phyloP scores from a whole-genome alignment of 2,797 vertebrate genomes.

The Sciurus carolinensis region DNA sequence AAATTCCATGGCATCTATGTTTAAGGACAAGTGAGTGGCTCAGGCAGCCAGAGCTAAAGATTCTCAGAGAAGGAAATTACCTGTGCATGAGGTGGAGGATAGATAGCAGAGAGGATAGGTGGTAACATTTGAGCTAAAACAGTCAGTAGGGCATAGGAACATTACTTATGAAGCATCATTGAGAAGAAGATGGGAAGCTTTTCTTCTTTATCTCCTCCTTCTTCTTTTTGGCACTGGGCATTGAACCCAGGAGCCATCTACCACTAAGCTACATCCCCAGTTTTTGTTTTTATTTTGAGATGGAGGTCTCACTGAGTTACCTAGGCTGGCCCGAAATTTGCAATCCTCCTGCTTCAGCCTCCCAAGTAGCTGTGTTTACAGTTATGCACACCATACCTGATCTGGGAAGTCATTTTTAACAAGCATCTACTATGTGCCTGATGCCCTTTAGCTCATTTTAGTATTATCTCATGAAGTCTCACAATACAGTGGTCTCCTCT shows the following conservation, averaged over 20 bases:
- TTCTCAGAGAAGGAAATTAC: background rate
- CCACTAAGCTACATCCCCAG: too few species aligned
- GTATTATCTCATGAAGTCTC: background rate
- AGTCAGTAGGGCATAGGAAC: background rate
- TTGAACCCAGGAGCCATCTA: too few species aligned
- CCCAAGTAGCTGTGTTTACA: too few species aligned
- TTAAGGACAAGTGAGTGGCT: conserved; percentile 1
- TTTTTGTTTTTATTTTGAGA: too few species aligned
- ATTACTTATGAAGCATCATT: background rate
- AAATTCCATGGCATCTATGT: background rate
- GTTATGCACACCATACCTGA: too few species aligned
- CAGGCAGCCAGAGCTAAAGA: background rate
- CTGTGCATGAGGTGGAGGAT: background rate
- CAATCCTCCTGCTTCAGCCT: too few species aligned
- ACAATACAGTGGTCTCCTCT: background rate
- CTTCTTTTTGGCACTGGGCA: too few species aligned
- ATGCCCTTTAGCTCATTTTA: background rate
- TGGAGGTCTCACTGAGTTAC: too few species aligned
- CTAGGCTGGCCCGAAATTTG: too few species aligned
- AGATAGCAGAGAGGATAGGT: background rate
- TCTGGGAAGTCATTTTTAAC: conserved; percentile 23
- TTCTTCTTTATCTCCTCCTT: too few species aligned
- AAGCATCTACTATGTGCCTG: background rate
- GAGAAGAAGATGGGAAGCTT: conserved; percentile 26
- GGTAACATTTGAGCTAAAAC: background rate